A percentile compares a stretch with the other conserved stretches of the same genome.
Evolutionary conservation across 2,888 invertebrate genomes (phyloP).

Genomic region (Hydroisotoma schaefferi): DNA sequence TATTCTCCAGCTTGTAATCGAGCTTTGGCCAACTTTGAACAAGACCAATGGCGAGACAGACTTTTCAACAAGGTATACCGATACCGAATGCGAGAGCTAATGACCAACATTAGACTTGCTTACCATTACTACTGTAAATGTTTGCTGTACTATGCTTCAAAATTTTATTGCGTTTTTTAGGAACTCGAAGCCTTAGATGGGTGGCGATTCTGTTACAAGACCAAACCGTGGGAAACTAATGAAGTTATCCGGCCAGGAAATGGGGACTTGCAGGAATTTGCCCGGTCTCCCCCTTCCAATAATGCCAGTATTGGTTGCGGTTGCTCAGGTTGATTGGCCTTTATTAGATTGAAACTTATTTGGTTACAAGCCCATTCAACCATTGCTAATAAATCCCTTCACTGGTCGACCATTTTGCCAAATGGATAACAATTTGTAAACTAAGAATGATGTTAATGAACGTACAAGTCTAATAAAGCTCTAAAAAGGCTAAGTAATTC

Average conservation of each 20-base stretch:
- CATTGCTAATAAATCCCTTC: too few species aligned
- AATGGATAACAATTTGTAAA: too few species aligned
- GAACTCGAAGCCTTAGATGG: constrained; percentile 47
- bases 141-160: background rate
- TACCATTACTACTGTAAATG: background rate
- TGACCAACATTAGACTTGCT: background rate
- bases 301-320: constrained; percentile 29
- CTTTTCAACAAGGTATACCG: constrained; percentile 38
- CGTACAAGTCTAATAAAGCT: too few species aligned
- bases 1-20: constrained; percentile 45
- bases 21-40: constrained; percentile 40
- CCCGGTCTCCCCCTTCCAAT: constrained; percentile 22
- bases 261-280: constrained; percentile 42
- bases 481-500: too few species aligned
- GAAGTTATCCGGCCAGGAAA: constrained; percentile 35
- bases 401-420: too few species aligned
- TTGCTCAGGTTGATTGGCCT: constrained; percentile 34
- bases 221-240: constrained; percentile 46
- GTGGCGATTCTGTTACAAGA: constrained; percentile 47
- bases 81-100: too few species aligned
- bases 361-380: too few species aligned
- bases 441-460: too few species aligned
- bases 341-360: too few species aligned
- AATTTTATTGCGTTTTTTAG: constrained; percentile 12
- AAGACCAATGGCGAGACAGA: constrained; percentile 46